phyloP scores from a whole-genome alignment of 2,113 vertebrate species.

The Harpagus bidentatus region DNA sequence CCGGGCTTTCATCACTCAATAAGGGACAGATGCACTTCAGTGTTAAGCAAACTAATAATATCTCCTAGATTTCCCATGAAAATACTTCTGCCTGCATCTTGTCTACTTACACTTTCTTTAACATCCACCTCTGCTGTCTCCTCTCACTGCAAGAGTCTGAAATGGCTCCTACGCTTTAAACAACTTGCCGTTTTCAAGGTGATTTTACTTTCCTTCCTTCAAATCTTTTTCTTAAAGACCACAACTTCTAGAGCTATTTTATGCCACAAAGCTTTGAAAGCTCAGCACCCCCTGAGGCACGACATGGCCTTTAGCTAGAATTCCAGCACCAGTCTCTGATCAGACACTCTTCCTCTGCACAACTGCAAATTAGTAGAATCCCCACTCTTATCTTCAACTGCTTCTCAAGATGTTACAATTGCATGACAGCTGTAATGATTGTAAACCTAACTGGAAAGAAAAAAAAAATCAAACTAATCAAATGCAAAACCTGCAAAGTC shows the following conservation, averaged over 20 bases:
- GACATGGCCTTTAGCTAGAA: background rate
- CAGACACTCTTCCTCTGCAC: background rate
- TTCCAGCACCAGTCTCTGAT: background rate
- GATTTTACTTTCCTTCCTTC: background rate
- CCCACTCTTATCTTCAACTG: background rate
- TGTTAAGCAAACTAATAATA: constrained; percentile 3
- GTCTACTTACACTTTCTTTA: background rate
- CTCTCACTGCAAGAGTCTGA: background rate
- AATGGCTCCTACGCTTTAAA: background rate
- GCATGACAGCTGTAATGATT: background rate
- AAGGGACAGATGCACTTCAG: constrained; percentile 28
- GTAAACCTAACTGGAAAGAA: background rate
- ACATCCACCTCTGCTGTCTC: background rate
- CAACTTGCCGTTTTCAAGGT: background rate
- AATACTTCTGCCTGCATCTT: background rate
- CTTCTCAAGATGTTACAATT: background rate
- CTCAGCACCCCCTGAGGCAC: background rate
- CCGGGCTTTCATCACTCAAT: constrained; percentile 35
- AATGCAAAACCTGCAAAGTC: background rate
- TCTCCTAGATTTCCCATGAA: background rate
- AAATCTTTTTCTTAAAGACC: background rate
- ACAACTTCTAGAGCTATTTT: background rate
- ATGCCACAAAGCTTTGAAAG: background rate
- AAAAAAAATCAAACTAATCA: background rate
- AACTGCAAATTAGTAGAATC: background rate